A percentile compares a stretch with the other conserved stretches of the same genome.
These are phyloP conservation scores for Corydoras sp. DNA, from an alignment of 2,113 vertebrate species.

Conservation along the genomic window DNA sequence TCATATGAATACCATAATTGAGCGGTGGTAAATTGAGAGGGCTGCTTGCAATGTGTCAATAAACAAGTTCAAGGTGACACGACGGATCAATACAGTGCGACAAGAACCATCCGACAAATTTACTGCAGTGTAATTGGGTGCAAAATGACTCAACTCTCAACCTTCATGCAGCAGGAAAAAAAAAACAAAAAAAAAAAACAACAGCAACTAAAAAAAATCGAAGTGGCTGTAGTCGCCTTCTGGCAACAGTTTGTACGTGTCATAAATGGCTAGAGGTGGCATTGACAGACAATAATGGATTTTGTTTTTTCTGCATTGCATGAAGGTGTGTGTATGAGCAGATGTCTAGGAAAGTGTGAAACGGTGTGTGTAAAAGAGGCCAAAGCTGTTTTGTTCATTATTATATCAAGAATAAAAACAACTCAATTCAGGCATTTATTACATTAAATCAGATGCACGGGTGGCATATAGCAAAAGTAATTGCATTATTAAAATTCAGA, in stretches of 20 bases:
- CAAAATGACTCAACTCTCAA: slow-evolving; percentile 88
- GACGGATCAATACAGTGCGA: slow-evolving; percentile 91
- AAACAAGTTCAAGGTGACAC: slow-evolving; percentile 99
- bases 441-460: neutral
- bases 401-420: slow-evolving; percentile 13
- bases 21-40: slow-evolving; percentile 90
- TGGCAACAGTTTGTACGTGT: slow-evolving; percentile 71
- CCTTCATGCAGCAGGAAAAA: slow-evolving; percentile 75
- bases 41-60: slow-evolving; percentile 96
- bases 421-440: slow-evolving; percentile 5
- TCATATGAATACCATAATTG: slow-evolving; percentile 99
- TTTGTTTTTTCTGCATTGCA: slow-evolving; percentile 34
- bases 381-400: slow-evolving; percentile 12
- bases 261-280: slow-evolving; percentile 64
- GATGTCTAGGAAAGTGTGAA: slow-evolving; percentile 2
- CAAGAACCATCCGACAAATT: slow-evolving; percentile 98
- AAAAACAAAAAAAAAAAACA: slow-evolving; percentile 20
- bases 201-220: slow-evolving; percentile 52
- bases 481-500: slow-evolving; percentile 39
- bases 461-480: slow-evolving; percentile 34
- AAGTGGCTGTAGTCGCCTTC: slow-evolving; percentile 60
- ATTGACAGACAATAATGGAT: slow-evolving; percentile 64
- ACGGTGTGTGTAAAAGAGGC: slow-evolving; percentile 4
- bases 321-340: slow-evolving; percentile 30
- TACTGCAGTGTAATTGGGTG: slow-evolving; percentile 96